Conservation (phyloP, 2,113 vertebrate species). For the Rhinopomastus cyanomelas region DNA sequence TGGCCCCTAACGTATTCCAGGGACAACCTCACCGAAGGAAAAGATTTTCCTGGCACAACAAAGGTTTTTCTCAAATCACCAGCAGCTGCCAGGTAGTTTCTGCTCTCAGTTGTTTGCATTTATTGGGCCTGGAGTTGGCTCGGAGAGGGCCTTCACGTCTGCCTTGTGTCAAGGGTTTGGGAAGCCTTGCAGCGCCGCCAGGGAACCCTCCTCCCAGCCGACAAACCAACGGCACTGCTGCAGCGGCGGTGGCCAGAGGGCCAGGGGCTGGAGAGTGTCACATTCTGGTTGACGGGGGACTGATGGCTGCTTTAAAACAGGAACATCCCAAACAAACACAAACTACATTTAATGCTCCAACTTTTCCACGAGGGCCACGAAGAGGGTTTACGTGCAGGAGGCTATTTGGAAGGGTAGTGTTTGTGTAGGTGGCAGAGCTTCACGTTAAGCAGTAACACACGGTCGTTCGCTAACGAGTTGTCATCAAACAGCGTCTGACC, state of each 20-base stretch:
- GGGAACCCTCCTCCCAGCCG: not conserved
- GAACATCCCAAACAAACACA: not conserved
- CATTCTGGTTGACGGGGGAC: conserved; percentile 13
- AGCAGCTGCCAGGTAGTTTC: conserved; percentile 56
- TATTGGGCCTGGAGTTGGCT: conserved; percentile 50
- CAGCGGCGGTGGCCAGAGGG: not conserved
- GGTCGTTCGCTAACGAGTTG: not conserved
- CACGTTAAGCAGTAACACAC: not conserved
- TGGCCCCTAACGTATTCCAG: conserved; percentile 35
- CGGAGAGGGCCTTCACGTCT: conserved; percentile 49
- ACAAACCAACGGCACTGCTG: conserved; percentile 15
- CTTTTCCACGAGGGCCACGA: not conserved
- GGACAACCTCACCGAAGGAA: conserved; percentile 39
- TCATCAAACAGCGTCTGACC: not conserved
- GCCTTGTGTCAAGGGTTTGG: conserved; percentile 52
- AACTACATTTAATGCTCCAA: not conserved
- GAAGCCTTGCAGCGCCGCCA: conserved; percentile 42
- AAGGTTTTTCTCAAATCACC: conserved; percentile 22
- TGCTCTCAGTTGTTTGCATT: conserved; percentile 60
- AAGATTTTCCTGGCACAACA: conserved; percentile 54
- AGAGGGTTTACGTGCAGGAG: not conserved
- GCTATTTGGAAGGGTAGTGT: not conserved
- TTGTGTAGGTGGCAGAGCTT: not conserved
- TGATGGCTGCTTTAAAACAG: not conserved
- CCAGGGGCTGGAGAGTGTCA: conserved; percentile 38